Evolutionary conservation across 2,888 invertebrate genomes (phyloP).

Genomic region (Drosophila nr. fundita): DNA sequence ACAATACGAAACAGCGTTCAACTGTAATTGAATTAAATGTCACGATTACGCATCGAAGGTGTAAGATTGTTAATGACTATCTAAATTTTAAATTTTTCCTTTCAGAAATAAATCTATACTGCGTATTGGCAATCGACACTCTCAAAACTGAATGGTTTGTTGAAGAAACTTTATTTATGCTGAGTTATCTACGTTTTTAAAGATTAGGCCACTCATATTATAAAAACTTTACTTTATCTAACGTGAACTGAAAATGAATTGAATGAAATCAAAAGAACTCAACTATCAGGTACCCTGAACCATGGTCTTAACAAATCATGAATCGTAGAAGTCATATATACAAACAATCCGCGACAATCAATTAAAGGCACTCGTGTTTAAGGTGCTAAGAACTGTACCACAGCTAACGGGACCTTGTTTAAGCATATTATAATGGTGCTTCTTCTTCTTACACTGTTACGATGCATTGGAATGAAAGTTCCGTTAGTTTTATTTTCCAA

Average conservation of each 20-base stretch:
- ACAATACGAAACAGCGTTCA: neutral
- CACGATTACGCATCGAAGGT: neutral
- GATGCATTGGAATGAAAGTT: no score
- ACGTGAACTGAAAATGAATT: neutral
- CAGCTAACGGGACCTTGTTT: no score
- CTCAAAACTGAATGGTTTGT: neutral
- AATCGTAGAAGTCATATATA: neutral
- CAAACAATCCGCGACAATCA: no score
- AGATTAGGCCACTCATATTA: neutral
- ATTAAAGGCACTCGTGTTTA: no score
- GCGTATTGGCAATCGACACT: neutral
- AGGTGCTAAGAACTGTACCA: no score
- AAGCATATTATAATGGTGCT: no score
- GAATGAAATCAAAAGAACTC: neutral
- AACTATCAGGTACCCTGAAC: neutral
- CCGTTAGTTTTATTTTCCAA: no score
- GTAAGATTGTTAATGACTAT: neutral
- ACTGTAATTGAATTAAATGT: slow-evolving; percentile 1
- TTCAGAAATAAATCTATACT: neutral
- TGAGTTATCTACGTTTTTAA: neutral
- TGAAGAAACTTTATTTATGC: neutral
- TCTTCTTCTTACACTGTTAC: no score
- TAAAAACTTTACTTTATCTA: neutral
- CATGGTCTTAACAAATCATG: neutral
- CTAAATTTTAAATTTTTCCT: neutral